phyloP scores from a whole-genome alignment of 2,797 vertebrate species.

The Pteronotus mesoamericanus region DNA sequence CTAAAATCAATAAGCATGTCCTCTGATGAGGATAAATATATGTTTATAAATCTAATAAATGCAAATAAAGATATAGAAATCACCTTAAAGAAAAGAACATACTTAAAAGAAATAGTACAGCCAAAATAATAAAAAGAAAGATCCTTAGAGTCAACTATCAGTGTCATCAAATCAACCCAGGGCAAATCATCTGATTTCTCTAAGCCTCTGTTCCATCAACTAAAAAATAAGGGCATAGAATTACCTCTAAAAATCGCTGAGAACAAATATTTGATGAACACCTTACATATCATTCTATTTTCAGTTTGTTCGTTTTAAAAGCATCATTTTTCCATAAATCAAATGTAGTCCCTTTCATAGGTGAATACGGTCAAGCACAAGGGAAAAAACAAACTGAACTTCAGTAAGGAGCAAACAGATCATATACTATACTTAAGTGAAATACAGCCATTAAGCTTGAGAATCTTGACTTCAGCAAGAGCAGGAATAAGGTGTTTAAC shows the following conservation, averaged over 20 bases:
- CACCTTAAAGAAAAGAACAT: neutral
- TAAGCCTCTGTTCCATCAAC: neutral
- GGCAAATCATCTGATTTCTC: neutral
- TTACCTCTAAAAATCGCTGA: neutral
- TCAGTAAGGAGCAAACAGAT: neutral
- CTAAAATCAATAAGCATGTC: too few relatives aligned
- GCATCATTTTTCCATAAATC: neutral
- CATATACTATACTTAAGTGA: neutral
- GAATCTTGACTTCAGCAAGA: constrained; percentile 24
- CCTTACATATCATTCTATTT: neutral
- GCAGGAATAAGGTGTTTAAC: neutral
- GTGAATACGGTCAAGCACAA: neutral
- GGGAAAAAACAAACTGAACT: neutral
- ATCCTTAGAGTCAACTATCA: neutral
- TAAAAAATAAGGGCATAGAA: neutral
- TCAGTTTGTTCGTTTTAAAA: neutral
- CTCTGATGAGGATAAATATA: too few relatives aligned
- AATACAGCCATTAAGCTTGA: neutral
- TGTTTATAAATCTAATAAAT: too few relatives aligned
- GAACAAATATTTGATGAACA: neutral
- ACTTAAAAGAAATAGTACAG: neutral
- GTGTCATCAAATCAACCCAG: neutral
- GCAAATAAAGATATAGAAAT: neutral
- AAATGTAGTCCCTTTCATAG: neutral
- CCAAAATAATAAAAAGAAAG: neutral